Evolutionary conservation across 35 echinoderm and acorn worm genomes (phyloP).

Genomic region (Holothuria glaberrima): DNA sequence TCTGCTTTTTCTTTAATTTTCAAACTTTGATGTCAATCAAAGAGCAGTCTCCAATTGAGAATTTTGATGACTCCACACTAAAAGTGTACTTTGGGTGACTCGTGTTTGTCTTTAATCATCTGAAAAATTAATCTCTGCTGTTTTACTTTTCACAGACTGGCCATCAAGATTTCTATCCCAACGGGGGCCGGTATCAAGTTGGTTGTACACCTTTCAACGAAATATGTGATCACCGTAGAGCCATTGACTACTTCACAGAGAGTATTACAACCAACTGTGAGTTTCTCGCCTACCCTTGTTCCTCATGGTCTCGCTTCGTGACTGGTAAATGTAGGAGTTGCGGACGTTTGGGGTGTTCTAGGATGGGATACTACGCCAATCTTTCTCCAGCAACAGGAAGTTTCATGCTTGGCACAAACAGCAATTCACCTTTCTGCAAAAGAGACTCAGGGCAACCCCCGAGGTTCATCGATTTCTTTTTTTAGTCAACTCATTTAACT

Average conservation of each 20-base stretch:
- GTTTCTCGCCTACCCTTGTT: conserved; percentile 62
- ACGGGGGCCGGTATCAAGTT: conserved; percentile 57
- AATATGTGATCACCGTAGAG: conserved; percentile 58
- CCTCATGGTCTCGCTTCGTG: conserved; percentile 54
- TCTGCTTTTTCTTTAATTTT: too few species aligned
- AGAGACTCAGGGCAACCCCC: neutral
- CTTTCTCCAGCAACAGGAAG: conserved; percentile 51
- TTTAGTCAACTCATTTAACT: too few species aligned
- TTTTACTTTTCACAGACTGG: conserved; percentile 37
- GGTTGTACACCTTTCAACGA: neutral
- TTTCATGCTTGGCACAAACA: conserved; percentile 65
- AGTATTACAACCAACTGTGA: conserved; percentile 55
- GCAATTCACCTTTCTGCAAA: conserved; percentile 47
- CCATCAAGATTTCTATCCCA: conserved; percentile 71
- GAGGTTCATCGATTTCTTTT: too few species aligned
- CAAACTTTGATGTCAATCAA: too few species aligned
- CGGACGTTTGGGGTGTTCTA: conserved; percentile 48
- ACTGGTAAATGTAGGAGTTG: conserved; percentile 62
- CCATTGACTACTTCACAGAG: conserved; percentile 61
- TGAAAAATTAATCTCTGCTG: too few species aligned
- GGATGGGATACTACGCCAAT: conserved; percentile 88
- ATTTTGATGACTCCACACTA: too few species aligned
- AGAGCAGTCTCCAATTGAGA: too few species aligned
- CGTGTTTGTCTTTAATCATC: too few species aligned
- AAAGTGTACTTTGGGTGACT: too few species aligned